These are phyloP conservation scores for Anodontia alba DNA, from an alignment of 2,888 invertebrate species.

Conservation along the genomic window DNA sequence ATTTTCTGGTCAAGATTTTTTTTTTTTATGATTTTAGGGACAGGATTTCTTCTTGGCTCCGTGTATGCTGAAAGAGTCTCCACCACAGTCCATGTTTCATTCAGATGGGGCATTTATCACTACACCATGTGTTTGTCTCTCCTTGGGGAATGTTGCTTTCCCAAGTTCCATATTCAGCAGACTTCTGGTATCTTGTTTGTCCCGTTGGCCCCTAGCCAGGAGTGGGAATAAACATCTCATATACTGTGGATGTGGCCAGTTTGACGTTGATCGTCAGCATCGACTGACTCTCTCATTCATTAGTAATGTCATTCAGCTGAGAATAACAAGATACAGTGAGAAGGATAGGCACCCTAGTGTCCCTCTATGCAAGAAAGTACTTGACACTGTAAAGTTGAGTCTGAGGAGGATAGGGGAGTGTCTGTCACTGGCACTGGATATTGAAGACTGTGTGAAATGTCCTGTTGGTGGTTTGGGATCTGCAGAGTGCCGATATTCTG, in stretches of 20 bases:
- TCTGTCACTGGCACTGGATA: neutral
- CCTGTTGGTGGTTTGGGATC: neutral
- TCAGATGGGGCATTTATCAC: neutral
- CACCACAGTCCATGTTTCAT: neutral
- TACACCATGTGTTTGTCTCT: neutral
- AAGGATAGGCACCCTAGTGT: neutral
- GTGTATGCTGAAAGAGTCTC: slow-evolving; percentile 1
- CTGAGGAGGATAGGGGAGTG: neutral
- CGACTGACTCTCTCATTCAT: neutral
- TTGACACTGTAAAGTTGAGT: neutral
- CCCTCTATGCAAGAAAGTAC: neutral
- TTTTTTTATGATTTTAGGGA: neutral
- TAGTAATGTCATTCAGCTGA: neutral
- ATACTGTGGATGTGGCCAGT: slow-evolving; percentile 3
- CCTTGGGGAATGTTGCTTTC: neutral
- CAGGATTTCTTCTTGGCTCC: neutral
- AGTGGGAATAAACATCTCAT: neutral
- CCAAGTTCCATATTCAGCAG: slow-evolving; percentile 1
- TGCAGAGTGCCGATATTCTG: neutral
- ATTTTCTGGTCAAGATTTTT: no score
- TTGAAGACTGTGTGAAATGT: neutral
- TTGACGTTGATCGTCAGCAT: slow-evolving; percentile 4
- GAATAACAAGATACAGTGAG: neutral
- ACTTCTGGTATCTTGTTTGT: neutral
- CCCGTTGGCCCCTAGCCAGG: neutral